Evolutionary conservation across 23 tunicate genomes (phyloP).

Genomic region (Halocynthia aurantium): DNA sequence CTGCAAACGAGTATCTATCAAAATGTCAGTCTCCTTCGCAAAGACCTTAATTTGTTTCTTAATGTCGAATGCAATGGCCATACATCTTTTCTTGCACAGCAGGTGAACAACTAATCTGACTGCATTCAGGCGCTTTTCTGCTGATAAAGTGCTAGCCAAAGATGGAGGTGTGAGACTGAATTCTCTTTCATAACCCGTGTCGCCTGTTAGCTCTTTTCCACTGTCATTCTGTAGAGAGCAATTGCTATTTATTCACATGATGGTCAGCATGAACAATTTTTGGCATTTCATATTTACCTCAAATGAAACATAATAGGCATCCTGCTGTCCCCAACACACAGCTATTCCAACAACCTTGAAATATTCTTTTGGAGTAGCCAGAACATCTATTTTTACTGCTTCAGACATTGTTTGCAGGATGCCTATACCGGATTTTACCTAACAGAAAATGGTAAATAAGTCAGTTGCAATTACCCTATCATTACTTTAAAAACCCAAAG

Average conservation of each 20-base stretch:
- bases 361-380: not conserved
- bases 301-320: slow-evolving; percentile 21
- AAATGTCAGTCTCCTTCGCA: slow-evolving; percentile 12
- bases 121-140: not conserved
- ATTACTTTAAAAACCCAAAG: not conserved
- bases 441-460: not conserved
- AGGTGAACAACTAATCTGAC: not conserved
- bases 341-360: slow-evolving; percentile 12
- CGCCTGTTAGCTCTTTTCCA: too few species aligned
- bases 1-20: not conserved
- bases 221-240: too few species aligned
- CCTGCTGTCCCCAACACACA: slow-evolving; percentile 29
- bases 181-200: too few species aligned
- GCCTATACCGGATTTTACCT: not conserved
- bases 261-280: too few species aligned
- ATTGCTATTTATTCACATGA: too few species aligned
- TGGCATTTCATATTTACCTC: not conserved
- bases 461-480: not conserved
- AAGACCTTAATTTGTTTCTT: slow-evolving; percentile 10
- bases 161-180: slow-evolving; percentile 3
- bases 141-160: not conserved
- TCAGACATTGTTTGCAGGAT: too few species aligned
- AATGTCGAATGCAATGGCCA: not conserved
- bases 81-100: not conserved
- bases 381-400: not conserved